Evolutionary conservation across 2,113 vertebrate genomes (phyloP), one percentile per base, ranked within the genome.

Genomic region (Tragelaphus strepsiceros): DNA sequence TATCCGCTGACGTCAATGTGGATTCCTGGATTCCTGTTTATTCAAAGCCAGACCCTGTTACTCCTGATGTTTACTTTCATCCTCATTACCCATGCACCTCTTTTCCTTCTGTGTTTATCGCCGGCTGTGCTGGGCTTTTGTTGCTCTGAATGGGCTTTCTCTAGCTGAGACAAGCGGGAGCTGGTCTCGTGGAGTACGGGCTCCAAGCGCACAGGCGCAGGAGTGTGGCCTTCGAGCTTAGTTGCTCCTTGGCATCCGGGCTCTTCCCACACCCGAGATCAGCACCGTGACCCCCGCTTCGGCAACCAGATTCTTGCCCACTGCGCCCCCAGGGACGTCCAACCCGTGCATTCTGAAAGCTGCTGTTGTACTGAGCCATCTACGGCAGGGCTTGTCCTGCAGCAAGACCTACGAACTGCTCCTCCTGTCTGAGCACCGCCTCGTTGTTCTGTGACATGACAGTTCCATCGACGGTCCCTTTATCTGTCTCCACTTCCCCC

Each of bases 271-370:
- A 35, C 67, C 35, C 3, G 1, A 74, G 35, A 74, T 74, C 67
- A 39, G 35, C 35, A 74, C 11, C 1, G 0, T 6, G 35, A 39
- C 5, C 67, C 19, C 21, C 11, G 0, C 67, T 24, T 39, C 0
- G 0, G 35, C 67, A 74, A 35, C 67, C 67, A 39, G 67, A 39
- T 74, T 39, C 67, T 39, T 74, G 67, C 67, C 67, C 35, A 39
- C n/a, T 13, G 67, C 2, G 2, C 67, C 19, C 35, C 10, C 35
- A 39, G 5, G 35, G 35, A 74, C 2, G 1, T 74, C 35, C 19
- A 74, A 13, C 35, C 0, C 1, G 24, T 1, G 5, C 5, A 12
- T 74, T 61, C 64, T 90, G 9, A 16, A 71, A 32, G 35, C 22
- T 0, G 51, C 30, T 91, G 28, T 46, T 35, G 89, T 49, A 5